Base-by-base conservation (phyloP, 2,113 vertebrate genomes). In the Leptobrachium leishanense region DNA sequence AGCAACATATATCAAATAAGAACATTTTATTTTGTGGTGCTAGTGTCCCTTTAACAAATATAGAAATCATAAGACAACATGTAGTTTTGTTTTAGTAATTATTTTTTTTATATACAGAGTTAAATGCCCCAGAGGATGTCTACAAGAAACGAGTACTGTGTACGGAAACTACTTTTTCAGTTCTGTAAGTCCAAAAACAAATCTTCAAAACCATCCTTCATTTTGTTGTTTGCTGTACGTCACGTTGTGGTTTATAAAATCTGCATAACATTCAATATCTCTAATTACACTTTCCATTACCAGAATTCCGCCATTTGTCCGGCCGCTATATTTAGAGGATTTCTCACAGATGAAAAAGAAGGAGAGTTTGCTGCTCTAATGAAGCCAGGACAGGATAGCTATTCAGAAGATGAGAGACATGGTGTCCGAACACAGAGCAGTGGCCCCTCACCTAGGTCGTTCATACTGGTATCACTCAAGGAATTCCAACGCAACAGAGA, bases 101-200 rank as follows among this genome's bases (percentile, higher is more conserved):
- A 50, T 1, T 50, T 50, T 50, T 59, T 44, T 44, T 43, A 10
- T 43, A 43, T 68, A 13, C 13, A 72, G 71, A 15, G 54, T 72
- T 59, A 72, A 10, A 5, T 72, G 71, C 8, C 71, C 71, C 55
- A 53, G 59, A 43, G 71, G 53, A 59, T 72, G 71, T 72, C 10
- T 15, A 13, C 6, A 59, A 12, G 1, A 13, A 40, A 10, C 3
- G 59, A 1, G 50, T 7, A 43, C 9, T 6, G 39, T 72, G n/a
- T 59, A 46, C 31, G 71, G 71, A 59, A 15, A 41, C 13, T 41
- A 63, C 2, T 5, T 43, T 1, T 74, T 59, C 53, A 43, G 41
- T 43, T 54, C 62, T 43, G 72, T 74, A 74, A 63, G 20, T 31
- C 20, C 20, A 31, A 31, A 31, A 41, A 62, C 63, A 2, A 43